phyloP scores from a whole-genome alignment of 2,888 invertebrate species.

The Bruchidius siliquastri region DNA sequence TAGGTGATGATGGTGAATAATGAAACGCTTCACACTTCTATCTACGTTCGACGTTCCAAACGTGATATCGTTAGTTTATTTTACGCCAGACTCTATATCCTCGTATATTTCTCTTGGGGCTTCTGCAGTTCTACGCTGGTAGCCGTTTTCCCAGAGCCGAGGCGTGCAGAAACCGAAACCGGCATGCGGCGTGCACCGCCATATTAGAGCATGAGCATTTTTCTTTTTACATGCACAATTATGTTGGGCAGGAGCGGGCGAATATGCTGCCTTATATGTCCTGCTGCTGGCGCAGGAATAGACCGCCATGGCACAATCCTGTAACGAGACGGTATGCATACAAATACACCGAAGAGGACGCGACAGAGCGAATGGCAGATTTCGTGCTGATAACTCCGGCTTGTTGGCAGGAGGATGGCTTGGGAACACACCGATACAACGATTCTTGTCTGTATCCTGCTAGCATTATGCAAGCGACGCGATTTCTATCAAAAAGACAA shows the following conservation, averaged over 20 bases:
- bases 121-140: neutral
- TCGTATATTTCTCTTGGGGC: neutral
- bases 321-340: neutral
- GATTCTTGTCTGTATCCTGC: neutral
- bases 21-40: too few relatives aligned
- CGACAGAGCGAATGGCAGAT: neutral
- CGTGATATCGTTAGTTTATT: neutral
- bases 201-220: neutral
- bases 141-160: neutral
- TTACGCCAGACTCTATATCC: neutral
- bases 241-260: neutral
- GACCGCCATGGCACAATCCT: neutral
- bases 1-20: too few relatives aligned
- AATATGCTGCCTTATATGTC: neutral
- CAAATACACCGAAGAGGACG: neutral
- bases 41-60: too few relatives aligned
- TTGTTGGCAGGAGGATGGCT: neutral
- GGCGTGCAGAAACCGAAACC: neutral
- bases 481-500: too few relatives aligned
- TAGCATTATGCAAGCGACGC: too few relatives aligned
- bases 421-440: neutral
- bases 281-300: neutral
- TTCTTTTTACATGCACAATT: neutral
- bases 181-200: neutral
- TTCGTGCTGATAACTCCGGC: neutral